These are phyloP conservation scores for Leptinotarsa defecta DNA, from an alignment of 1,140 invertebrate genomes.

Conservation along the genomic window DNA sequence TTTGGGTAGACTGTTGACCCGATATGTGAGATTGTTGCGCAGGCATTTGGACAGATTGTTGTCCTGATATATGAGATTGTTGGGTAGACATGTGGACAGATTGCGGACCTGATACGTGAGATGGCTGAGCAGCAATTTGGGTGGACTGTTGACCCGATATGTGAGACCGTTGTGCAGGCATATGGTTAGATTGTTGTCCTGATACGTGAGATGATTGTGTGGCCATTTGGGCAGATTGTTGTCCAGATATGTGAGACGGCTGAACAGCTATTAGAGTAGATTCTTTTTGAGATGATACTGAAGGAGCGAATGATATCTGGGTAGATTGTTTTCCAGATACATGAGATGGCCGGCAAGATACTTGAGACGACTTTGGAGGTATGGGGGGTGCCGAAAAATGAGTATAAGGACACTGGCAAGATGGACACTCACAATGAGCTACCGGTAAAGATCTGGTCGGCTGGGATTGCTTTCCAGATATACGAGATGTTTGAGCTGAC, in stretches of 20 bases:
- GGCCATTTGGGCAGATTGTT: background rate
- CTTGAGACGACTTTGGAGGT: background rate
- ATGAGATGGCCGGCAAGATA: background rate
- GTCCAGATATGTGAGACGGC: background rate
- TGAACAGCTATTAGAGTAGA: background rate
- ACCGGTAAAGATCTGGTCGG: background rate
- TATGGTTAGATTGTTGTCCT: background rate
- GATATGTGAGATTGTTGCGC: background rate
- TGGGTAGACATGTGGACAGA: no score
- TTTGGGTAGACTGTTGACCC: no score
- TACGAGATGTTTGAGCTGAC: no score
- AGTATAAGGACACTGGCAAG: conserved; percentile 28
- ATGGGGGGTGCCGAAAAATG: background rate
- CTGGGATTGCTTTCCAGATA: background rate
- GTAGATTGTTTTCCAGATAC: background rate
- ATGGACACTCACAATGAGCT: conserved; percentile 32
- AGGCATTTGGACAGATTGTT: background rate
- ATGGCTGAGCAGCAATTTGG: background rate
- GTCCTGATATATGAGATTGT: no score
- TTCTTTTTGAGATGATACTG: background rate
- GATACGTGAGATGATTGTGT: no score
- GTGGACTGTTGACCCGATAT: no score
- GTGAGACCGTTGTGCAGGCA: background rate
- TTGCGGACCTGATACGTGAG: background rate
- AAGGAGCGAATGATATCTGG: background rate